These are phyloP conservation scores for Apis dorsata DNA, from an alignment of 1,140 invertebrate species.

Conservation along the genomic window DNA sequence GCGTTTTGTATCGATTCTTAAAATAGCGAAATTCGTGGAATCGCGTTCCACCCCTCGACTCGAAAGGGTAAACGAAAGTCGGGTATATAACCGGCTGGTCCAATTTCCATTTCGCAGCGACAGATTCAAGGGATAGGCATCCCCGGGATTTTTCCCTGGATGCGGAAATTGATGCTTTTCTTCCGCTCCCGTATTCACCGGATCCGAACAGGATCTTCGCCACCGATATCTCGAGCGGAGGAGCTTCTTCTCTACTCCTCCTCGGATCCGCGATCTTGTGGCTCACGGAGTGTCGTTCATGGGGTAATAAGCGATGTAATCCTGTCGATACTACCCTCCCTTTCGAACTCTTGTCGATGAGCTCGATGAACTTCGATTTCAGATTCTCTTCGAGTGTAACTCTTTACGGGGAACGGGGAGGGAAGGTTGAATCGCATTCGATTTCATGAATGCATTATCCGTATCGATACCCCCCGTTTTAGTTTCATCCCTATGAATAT, in stretches of 20 bases:
- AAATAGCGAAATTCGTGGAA: slow-evolving; percentile 11
- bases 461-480: not conserved
- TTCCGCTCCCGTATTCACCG: slow-evolving; percentile 36
- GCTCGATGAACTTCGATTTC: not conserved
- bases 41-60: slow-evolving; percentile 11
- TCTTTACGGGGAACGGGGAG: no score
- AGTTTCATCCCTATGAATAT: no score
- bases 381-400: not conserved
- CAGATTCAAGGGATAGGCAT: slow-evolving; percentile 20
- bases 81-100: slow-evolving; percentile 38
- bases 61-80: slow-evolving; percentile 31
- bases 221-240: not conserved
- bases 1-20: not conserved
- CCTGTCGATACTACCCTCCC: not conserved
- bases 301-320: slow-evolving; percentile 34
- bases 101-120: slow-evolving; percentile 60
- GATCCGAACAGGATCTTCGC: not conserved
- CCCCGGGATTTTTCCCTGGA: slow-evolving; percentile 29
- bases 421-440: not conserved
- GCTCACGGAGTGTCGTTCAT: not conserved
- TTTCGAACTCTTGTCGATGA: no score
- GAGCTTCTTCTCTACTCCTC: not conserved
- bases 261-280: not conserved
- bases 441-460: not conserved
- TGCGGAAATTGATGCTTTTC: slow-evolving; percentile 48